Conservation (phyloP, 2,888 invertebrate species). For the Glaucopsyche alexis region DNA sequence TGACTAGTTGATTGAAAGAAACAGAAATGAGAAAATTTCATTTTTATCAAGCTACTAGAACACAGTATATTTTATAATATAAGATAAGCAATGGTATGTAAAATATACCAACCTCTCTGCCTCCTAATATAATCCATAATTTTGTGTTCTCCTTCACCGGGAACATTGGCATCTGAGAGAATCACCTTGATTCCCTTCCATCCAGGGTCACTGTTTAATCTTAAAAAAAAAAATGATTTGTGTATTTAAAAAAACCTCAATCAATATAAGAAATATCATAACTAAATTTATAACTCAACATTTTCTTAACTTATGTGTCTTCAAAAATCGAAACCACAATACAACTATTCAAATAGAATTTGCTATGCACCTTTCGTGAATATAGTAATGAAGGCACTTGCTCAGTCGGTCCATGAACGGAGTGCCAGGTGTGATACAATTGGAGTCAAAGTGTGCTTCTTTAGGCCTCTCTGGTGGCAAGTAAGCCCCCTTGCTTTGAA, state of each 20-base stretch:
- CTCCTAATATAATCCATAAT: slow-evolving; percentile 99
- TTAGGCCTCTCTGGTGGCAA: slow-evolving; percentile 94
- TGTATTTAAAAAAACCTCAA: slow-evolving; percentile 38
- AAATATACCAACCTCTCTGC: slow-evolving; percentile 84
- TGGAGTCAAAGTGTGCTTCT: slow-evolving; percentile 97
- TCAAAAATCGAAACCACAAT: background rate
- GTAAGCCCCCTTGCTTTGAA: slow-evolving; percentile 85
- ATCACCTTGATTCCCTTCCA: slow-evolving; percentile 97
- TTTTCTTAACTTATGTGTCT: no score
- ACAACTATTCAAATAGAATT: slow-evolving; percentile 32
- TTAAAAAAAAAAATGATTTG: slow-evolving; percentile 47
- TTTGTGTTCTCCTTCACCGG: slow-evolving; percentile 99
- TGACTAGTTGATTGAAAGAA: no score
- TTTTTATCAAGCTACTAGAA: no score
- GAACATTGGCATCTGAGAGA: slow-evolving; percentile 99
- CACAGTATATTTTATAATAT: no score
- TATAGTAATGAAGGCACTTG: slow-evolving; percentile 91
- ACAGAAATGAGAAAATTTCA: no score
- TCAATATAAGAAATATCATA: background rate
- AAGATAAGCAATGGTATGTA: no score
- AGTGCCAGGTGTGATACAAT: slow-evolving; percentile 99
- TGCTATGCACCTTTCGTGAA: slow-evolving; percentile 83
- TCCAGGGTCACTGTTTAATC: slow-evolving; percentile 95
- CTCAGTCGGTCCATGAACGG: slow-evolving; percentile 97
- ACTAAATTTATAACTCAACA: no score